phyloP scores from a whole-genome alignment of 2,113 vertebrate species.

The Sinocyclocheilus anophthalmus region DNA sequence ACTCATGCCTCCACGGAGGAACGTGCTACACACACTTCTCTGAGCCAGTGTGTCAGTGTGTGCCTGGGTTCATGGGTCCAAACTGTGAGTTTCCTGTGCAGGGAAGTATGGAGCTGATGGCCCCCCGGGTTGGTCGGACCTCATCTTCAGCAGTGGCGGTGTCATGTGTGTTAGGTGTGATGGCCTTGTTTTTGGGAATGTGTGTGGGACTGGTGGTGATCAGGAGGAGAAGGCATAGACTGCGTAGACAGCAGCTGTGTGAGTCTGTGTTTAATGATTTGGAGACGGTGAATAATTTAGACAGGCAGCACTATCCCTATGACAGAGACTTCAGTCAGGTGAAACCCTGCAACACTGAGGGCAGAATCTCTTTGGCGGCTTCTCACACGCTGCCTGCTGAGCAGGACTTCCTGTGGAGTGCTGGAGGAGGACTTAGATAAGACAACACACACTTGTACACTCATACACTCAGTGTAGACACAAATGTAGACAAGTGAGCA shows the following conservation, averaged over 20 bases:
- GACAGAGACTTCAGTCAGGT: slow-evolving; percentile 71
- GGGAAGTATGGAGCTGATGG: slow-evolving; percentile 66
- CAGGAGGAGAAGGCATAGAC: slow-evolving; percentile 70
- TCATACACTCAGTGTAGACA: neutral
- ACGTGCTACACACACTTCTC: slow-evolving; percentile 90
- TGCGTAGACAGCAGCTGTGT: slow-evolving; percentile 70
- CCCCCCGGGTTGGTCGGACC: slow-evolving; percentile 66
- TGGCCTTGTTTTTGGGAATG: slow-evolving; percentile 75
- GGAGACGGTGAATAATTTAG: slow-evolving; percentile 75
- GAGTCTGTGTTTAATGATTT: slow-evolving; percentile 79
- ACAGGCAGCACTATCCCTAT: slow-evolving; percentile 61
- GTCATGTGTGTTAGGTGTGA: slow-evolving; percentile 74
- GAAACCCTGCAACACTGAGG: slow-evolving; percentile 76
- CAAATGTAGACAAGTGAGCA: neutral
- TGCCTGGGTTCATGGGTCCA: slow-evolving; percentile 86
- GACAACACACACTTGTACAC: neutral
- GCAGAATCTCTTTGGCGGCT: slow-evolving; percentile 69
- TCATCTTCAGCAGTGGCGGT: slow-evolving; percentile 75
- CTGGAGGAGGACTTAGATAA: slow-evolving; percentile 71
- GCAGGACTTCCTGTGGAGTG: slow-evolving; percentile 74
- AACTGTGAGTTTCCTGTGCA: slow-evolving; percentile 83
- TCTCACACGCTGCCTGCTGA: slow-evolving; percentile 54
- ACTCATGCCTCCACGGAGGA: slow-evolving; percentile 83
- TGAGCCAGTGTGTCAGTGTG: slow-evolving; percentile 87
- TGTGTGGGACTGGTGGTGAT: slow-evolving; percentile 71